Evolutionary conservation across 2,888 invertebrate genomes (phyloP).

Genomic region (Diabrotica balteata): DNA sequence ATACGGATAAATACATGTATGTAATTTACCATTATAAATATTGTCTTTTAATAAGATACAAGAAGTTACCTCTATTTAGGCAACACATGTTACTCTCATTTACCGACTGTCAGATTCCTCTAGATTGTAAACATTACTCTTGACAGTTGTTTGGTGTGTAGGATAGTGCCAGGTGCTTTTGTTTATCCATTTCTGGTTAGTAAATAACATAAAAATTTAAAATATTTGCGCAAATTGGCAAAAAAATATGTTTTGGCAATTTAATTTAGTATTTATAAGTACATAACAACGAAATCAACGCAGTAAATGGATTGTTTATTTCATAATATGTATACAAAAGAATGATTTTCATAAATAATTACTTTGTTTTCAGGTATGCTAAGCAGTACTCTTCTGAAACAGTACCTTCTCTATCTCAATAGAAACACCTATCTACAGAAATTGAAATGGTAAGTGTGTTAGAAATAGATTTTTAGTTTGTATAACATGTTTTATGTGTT

Average conservation of each 20-base stretch:
- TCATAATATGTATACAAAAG: not conserved
- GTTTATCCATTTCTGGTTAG: conserved; percentile 32
- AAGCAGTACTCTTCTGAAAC: conserved; percentile 50
- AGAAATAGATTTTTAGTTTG: no score
- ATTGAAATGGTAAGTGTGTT: conserved; percentile 48
- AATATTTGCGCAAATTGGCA: not conserved
- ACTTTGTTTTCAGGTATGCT: conserved; percentile 50
- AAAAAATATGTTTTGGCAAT: not conserved
- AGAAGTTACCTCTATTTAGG: no score
- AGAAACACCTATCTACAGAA: conserved; percentile 42
- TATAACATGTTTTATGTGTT: no score
- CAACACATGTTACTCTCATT: no score
- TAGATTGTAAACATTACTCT: no score
- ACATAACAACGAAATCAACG: no score
- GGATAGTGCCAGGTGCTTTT: conserved; percentile 25
- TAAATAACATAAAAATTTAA: conserved; percentile 3
- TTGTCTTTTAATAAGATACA: no score
- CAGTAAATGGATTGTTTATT: not conserved
- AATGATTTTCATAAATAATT: not conserved
- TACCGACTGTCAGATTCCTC: no score
- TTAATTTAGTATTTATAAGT: no score
- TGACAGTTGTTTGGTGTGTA: not conserved
- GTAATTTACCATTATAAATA: no score
- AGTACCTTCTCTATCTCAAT: conserved; percentile 51
- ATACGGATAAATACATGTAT: no score